Evolutionary conservation across 2,113 vertebrate species (phyloP).

Genomic region (Dasyurus viverrinus): DNA sequence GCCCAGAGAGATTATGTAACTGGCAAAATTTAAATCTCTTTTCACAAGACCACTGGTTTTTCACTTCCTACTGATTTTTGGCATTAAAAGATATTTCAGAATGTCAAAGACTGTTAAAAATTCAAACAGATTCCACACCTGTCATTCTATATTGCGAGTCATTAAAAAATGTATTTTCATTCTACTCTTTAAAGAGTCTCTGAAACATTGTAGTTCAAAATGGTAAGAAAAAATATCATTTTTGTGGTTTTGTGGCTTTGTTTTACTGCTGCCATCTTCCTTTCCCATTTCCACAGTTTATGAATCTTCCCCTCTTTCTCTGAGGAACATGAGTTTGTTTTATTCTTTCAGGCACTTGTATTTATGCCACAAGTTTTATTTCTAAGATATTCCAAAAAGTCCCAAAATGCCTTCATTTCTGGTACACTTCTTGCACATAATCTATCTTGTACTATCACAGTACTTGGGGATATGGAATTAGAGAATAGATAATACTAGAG

Average conservation of each 20-base stretch:
- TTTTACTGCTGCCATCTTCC: background rate
- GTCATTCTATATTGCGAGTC: background rate
- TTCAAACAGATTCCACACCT: background rate
- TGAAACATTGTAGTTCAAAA: background rate
- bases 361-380: fast-evolving
- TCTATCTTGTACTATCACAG: conserved; percentile 13
- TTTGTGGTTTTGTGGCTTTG: background rate
- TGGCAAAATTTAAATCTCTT: background rate
- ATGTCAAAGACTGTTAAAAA: background rate
- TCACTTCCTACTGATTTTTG: background rate
- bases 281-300: background rate
- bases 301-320: background rate
- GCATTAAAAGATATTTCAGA: background rate
- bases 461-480: background rate
- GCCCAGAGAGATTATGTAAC: background rate
- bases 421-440: background rate
- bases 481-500: background rate
- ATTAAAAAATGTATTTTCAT: background rate
- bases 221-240: background rate
- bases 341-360: background rate
- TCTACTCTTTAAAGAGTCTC: background rate
- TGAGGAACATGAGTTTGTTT: background rate
- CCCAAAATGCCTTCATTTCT: background rate
- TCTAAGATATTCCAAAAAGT: fast-evolving
- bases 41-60: background rate